Percentiles rank a stretch among this genome's conserved stretches.
Conservation (phyloP, 2,888 invertebrate genomes). For the Lordiphosa fenestrarum region DNA sequence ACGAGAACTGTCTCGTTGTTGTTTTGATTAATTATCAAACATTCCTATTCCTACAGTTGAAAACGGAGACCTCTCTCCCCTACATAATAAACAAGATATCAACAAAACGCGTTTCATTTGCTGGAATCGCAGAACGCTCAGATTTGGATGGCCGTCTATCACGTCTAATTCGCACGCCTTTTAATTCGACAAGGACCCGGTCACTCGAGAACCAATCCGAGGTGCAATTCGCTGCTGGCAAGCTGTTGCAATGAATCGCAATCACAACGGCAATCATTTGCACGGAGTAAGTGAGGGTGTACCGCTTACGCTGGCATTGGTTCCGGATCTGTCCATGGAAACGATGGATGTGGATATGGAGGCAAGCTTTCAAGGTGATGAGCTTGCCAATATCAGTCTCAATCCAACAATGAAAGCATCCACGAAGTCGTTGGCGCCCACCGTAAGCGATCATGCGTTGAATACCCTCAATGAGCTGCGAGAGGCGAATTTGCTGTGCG, state of each 20-base stretch:
- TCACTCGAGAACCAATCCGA: constrained; percentile 42
- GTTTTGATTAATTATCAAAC: constrained; percentile 57
- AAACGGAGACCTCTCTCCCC: constrained; percentile 54
- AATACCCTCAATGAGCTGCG: constrained; percentile 91
- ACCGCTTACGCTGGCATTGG: constrained; percentile 23
- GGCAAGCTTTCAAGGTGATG: constrained; percentile 22
- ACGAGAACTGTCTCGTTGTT: constrained; percentile 54
- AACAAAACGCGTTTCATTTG: constrained; percentile 51
- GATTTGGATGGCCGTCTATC: constrained; percentile 2
- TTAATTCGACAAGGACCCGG: constrained; percentile 49
- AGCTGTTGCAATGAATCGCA: constrained; percentile 51
- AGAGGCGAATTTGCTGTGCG: constrained; percentile 91
- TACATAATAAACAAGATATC: constrained; percentile 48
- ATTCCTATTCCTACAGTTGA: constrained; percentile 62
- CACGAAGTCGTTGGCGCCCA: constrained; percentile 72
- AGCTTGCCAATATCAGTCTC: constrained; percentile 22
- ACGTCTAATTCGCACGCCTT: neutral
- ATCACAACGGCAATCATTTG: constrained; percentile 47
- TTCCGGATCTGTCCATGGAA: constrained; percentile 14
- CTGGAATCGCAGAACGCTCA: constrained; percentile 22
- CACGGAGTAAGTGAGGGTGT: constrained; percentile 59
- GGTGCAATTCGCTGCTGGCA: constrained; percentile 47
- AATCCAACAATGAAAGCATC: constrained; percentile 32
- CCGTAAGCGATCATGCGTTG: constrained; percentile 92
- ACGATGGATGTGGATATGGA: constrained; percentile 41